These are phyloP conservation scores for Andrena hattorfiana DNA, from an alignment of 2,888 invertebrate genomes.

Conservation along the genomic window DNA sequence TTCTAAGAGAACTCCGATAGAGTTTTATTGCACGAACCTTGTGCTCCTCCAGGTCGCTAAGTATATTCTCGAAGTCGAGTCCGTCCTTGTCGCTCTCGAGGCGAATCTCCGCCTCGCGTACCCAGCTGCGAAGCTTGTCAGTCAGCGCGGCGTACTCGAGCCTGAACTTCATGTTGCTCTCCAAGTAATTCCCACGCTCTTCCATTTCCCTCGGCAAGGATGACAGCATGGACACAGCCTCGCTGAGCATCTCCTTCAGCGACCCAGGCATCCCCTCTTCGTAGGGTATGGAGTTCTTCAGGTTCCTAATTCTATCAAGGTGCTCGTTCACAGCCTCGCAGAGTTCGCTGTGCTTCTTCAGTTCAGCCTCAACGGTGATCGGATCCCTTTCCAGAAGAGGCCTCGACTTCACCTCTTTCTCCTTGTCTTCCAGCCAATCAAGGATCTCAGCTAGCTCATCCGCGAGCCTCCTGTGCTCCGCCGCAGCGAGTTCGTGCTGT, in stretches of 20 bases:
- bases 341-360: conserved; percentile 91
- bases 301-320: conserved; percentile 89
- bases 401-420: conserved; percentile 92
- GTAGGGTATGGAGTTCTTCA: conserved; percentile 90
- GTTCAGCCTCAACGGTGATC: conserved; percentile 92
- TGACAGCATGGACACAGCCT: conserved; percentile 91
- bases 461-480: conserved; percentile 94
- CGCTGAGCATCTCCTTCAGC: conserved; percentile 93
- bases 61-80: conserved; percentile 94
- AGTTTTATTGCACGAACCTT: conserved; percentile 85
- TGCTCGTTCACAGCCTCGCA: conserved; percentile 90
- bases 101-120: conserved; percentile 92
- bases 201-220: conserved; percentile 93
- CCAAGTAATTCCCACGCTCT: conserved; percentile 92
- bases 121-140: conserved; percentile 93
- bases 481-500: conserved; percentile 94
- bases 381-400: conserved; percentile 93
- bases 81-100: conserved; percentile 93
- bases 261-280: conserved; percentile 93
- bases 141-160: conserved; percentile 92
- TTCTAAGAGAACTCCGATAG: too few species aligned
- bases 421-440: conserved; percentile 93
- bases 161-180: conserved; percentile 91
- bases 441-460: conserved; percentile 93
- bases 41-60: conserved; percentile 93